Base-by-base conservation (phyloP, 2,113 vertebrate genomes). In the Rhinolophus sinicus region DNA sequence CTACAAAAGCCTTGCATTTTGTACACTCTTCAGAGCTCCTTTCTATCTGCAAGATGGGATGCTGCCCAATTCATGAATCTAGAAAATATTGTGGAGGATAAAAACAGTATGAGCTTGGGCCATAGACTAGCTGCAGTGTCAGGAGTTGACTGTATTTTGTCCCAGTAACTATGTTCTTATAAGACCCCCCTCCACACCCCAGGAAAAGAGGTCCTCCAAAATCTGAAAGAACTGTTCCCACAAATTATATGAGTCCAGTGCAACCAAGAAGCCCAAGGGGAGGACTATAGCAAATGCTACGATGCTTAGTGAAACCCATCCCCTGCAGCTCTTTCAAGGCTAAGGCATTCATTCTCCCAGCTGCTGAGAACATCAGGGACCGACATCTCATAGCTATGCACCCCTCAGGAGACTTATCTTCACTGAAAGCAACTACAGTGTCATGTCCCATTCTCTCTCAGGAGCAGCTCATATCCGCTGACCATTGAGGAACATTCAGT, bases 301-400 rank as follows among this genome's bases (percentile, higher is more conserved):
- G 13, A 38, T 8, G 30, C 33, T 60, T 50, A 73, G 54, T 0
- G 19, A 72, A 92, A 64, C 16, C 11, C 5, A 24, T 5, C 24
- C 2, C 56, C 0, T 50, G 21, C 35, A 0, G 6, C n/a, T 28
- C 35, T 47, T 54, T 35, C 8, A 21, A 33, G n/a, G 67, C 47
- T 30, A 52, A 38, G 30, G 58, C 44, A 13, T 24, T 56, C 40
- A 14, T 50, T 54, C n/a, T 60, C 38, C 24, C 10, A 19, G 54
- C 4, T 62, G 40, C 26, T 30, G 13, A 60, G 33, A 62, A 11
- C 8, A 3, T 35, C 21, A 16, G 11, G 19, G 35, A 80, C 3
- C 50, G 62, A 11, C 33, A 6, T 24, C 30, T 64, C 18, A 33
- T 22, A 38, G 26, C 44, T 52, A 19, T n/a, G 21, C 22, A 4